Evolutionary conservation across 2,113 vertebrate species (phyloP).

Genomic region (Pelecanoides urinatrix): DNA sequence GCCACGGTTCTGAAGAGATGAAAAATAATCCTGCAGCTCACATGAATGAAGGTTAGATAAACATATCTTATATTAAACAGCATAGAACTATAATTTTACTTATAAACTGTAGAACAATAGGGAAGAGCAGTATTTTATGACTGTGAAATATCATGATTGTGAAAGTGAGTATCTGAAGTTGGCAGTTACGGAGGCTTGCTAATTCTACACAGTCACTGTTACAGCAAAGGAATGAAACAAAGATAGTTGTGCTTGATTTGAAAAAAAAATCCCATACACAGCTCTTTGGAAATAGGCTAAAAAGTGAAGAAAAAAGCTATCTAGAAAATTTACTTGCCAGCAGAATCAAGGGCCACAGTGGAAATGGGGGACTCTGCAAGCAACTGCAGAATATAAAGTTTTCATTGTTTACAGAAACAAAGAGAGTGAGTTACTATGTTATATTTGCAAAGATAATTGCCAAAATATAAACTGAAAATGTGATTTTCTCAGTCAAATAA

Average conservation of each 20-base stretch:
- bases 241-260: background rate
- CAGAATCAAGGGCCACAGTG: background rate
- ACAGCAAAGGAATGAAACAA: background rate
- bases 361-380: background rate
- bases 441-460: background rate
- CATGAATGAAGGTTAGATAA: background rate
- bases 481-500: background rate
- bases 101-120: background rate
- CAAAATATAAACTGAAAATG: background rate
- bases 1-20: background rate
- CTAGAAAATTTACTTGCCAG: background rate
- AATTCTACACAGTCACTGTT: background rate
- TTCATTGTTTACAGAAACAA: background rate
- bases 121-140: background rate
- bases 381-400: background rate
- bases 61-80: background rate
- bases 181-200: background rate
- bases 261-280: background rate
- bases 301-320: background rate
- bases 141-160: background rate
- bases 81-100: background rate
- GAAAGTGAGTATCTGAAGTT: background rate
- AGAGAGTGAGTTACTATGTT: background rate
- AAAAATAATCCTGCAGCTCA: background rate
- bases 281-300: background rate